Evolutionary conservation across 2,113 vertebrate genomes (phyloP), one percentile per base, ranked within the genome.

Genomic region (Cololabis saira): DNA sequence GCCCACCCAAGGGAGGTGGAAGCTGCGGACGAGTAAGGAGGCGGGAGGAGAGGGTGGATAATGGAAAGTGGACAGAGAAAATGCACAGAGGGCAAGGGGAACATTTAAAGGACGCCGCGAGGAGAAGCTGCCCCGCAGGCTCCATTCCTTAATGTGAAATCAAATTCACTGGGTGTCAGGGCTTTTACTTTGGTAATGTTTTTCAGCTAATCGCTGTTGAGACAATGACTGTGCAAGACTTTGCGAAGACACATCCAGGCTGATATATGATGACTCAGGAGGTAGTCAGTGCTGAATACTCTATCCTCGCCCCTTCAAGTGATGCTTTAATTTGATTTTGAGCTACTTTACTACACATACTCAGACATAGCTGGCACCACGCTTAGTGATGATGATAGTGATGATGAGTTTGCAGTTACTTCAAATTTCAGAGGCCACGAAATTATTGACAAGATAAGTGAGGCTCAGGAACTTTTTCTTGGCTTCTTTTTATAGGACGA

Each of bases 171-270:
- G 33, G 33, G 33, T 37, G 33, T 37, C 33, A 37, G 33, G 33
- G 33, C 33, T 37, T 37, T 37, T 37, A 37, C 6, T 7, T 37
- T 37, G 6, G 33, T 9, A 7, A 9, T 37, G 33, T 17, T 55
- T 57, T 62, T 27, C n/a, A 70, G 50, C 52, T 71, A 15, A n/a
- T 68, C 64, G 33, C 12, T 55, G 59, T 56, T 67, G 18, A 57
- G 75, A 80, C 68, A 60, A 62, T 77, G 88, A 87, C 80, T 72
- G 61, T 44, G 86, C 84, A 73, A 61, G 49, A 49, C 37, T 72
- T 18, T 11, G 45, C 27, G 77, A 67, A 78, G 40, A 73, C 17
- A 15, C 17, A 30, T 42, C 59, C 62, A 67, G 41, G 22, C 61
- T 63, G 55, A 16, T 67, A 43, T 63, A 24, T 17, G 62, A 83